Conservation (phyloP, 2,888 invertebrate species). For the Leptinotarsa peninsularis region DNA sequence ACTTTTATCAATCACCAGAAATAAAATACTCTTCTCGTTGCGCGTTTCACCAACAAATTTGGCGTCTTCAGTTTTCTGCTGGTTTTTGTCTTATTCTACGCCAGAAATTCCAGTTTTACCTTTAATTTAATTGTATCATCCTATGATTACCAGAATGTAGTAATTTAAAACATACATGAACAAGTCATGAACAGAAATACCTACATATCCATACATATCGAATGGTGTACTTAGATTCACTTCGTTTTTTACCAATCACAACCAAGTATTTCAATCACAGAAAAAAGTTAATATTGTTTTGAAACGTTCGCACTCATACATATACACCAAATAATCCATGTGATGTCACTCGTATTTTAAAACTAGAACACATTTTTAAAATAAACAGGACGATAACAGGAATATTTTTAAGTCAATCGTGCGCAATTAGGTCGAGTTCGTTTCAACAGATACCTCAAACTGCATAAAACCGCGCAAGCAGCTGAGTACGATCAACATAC, state of each 20-base stretch:
- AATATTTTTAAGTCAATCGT: slow-evolving; percentile 24
- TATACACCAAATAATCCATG: neutral
- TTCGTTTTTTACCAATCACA: slow-evolving; percentile 22
- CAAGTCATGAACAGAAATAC: slow-evolving; percentile 38
- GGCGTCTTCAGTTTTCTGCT: too few species aligned
- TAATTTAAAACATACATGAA: too few species aligned
- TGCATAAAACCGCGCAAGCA: slow-evolving; percentile 22
- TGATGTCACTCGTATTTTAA: slow-evolving; percentile 15
- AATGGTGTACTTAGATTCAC: neutral
- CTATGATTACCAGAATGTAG: too few species aligned
- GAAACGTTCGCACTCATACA: slow-evolving; percentile 1
- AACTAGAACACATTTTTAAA: slow-evolving; percentile 21
- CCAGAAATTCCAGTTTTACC: too few species aligned
- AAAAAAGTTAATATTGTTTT: slow-evolving; percentile 24
- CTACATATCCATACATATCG: slow-evolving; percentile 54
- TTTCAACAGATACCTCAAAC: slow-evolving; percentile 7
- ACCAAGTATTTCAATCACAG: slow-evolving; percentile 37
- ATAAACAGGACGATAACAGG: slow-evolving; percentile 22
- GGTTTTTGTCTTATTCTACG: too few species aligned
- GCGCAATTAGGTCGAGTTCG: slow-evolving; percentile 11
- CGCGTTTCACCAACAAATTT: too few species aligned
- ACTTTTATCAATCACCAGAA: too few species aligned
- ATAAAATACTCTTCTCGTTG: too few species aligned
- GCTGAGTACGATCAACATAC: slow-evolving; percentile 19
- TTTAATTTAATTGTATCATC: too few species aligned